Evolutionary conservation across 2,888 invertebrate genomes (phyloP), one percentile per base, ranked within the genome.

Genomic region (Subacronicta megacephala): DNA sequence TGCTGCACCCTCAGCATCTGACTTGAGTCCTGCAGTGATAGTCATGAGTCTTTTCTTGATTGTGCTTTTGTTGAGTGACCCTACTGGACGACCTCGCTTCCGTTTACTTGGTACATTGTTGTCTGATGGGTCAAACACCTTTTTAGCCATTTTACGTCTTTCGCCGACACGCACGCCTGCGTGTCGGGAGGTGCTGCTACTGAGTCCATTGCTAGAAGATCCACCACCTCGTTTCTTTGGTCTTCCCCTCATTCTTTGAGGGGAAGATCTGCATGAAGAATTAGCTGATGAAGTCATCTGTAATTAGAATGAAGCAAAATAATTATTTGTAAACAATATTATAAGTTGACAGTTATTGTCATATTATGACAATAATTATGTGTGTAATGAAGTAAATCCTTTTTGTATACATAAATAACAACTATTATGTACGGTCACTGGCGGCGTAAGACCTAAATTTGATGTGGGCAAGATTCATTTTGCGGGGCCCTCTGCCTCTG

Each of bases 101-200:
- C 96, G 91, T 80, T 96, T 95, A 72, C 95, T 95, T 9, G 97
- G 97, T 33, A 97, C 90, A 87, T 97, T 97, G 71, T 96, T 96
- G 78, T 97, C 97, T 0, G 97, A 97, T 2, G 98, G 98, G 88
- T 98, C 97, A 82, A 97, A 98, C 0, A 98, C 97, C 83, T 97
- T 97, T 82, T 97, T 97, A 0, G 97, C 97, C 94, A 97, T 96
- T 96, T 96, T 95, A 50, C 95, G 89, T 64, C 95, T 87, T 74
- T 95, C 95, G 7, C 95, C 95, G 16, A 95, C 95, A 31, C 95
- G 90, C 7, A 95, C 92, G 13, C 83, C 92, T 5, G 91, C 85
- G 78, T 85, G 90, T 23, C 90, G 77, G 23, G 83, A 87, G 5
- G 81, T 77, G 54, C 75, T 87, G 43, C 79, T 79, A 46, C 83